Base-by-base conservation (phyloP, 2,113 vertebrate genomes). In the Epinephelus moara region DNA sequence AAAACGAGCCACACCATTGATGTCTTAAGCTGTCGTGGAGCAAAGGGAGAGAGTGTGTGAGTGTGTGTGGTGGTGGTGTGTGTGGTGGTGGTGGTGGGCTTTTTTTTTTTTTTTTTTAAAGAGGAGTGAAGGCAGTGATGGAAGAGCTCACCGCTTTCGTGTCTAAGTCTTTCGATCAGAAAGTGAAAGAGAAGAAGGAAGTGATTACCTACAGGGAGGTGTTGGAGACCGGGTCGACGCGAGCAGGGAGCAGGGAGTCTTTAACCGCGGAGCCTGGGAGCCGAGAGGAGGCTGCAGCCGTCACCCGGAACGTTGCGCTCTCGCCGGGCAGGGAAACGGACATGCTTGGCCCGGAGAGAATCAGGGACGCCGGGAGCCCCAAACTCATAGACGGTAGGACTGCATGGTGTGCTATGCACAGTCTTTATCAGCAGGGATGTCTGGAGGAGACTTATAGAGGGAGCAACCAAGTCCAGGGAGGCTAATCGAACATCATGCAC, bases 131-230 rank as follows among this genome's bases (percentile, higher is more conserved):
- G 88, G 88, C 92, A 92, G 95, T 96, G 94, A 98, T 99, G 98
- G 98, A 99, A 97, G 98, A 99, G 95, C 97, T 99, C 88, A 99
- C 98, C 82, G 98, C 98, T 75, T 99, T 99, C 94, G 98, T 98
- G 89, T 99, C 98, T 66, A 99, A 99, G 95, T 99, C 98, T 88
- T 99, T 99, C 95, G 97, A 99, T 93, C 97, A 98, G 92, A 99
- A 99, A 96, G 96, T 98, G 92, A 99, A 99, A 93, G 98, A 98
- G 93, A 98, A 97, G 95, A 99, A 99, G 95, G 98, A 99, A 87
- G 96, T 96, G 90, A 97, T 98, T 95, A 99, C 98, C 74, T 99
- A 99, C 95, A 94, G 98, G 87, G 98, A 99, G 94, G 98, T 99
- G 92, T 89, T 99, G 93, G 98, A 98, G 93, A 97, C 97, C 92